These are phyloP conservation scores for Cochlearius cochlearius DNA, from an alignment of 2,113 vertebrate species.

Conservation along the genomic window DNA sequence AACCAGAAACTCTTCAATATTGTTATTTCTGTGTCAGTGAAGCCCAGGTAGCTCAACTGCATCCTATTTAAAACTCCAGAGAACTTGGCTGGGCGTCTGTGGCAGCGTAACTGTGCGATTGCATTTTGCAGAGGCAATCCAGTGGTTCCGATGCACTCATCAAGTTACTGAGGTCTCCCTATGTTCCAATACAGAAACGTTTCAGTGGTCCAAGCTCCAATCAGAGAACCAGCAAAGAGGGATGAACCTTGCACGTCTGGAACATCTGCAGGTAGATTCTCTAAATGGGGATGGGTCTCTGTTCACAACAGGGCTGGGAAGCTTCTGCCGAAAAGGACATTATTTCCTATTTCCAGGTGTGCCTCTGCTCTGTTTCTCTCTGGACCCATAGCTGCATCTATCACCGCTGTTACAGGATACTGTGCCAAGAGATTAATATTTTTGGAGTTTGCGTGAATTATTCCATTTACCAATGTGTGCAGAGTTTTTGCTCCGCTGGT, in stretches of 20 bases:
- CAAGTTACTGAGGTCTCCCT: neutral
- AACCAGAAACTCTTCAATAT: neutral
- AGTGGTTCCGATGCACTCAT: fast-evolving
- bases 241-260: neutral
- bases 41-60: neutral
- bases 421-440: neutral
- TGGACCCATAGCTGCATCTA: neutral
- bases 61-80: neutral
- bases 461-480: neutral
- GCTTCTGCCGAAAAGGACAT: neutral
- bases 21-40: neutral
- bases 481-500: neutral
- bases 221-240: neutral
- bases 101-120: fast-evolving
- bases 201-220: neutral
- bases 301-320: neutral
- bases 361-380: neutral
- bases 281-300: neutral
- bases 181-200: neutral
- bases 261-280: neutral
- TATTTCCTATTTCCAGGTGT: neutral
- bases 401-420: neutral
- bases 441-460: neutral
- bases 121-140: neutral
- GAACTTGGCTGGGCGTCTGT: neutral